phyloP scores from a whole-genome alignment of 2,113 vertebrate species.

The Tinamus guttatus region DNA sequence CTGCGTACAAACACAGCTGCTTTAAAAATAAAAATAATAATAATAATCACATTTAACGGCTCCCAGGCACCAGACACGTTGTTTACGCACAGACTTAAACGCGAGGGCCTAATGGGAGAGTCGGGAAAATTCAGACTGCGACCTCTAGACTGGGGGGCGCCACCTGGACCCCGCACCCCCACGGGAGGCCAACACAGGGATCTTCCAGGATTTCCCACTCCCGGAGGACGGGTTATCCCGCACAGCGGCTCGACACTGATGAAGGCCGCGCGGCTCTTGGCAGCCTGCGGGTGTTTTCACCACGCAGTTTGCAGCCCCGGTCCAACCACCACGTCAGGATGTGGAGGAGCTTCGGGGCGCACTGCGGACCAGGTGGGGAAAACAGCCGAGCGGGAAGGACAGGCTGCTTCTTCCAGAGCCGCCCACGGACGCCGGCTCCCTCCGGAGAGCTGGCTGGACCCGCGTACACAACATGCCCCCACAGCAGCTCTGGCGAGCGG shows the following conservation, averaged over 20 bases:
- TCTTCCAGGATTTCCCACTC: conserved; percentile 44
- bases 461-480: background rate
- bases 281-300: background rate
- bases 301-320: conserved; percentile 33
- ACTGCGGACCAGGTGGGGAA: background rate
- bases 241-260: background rate
- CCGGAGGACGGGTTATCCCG: background rate
- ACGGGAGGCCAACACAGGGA: background rate
- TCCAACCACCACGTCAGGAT: background rate
- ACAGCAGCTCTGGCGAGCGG: conserved; percentile 32
- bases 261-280: background rate
- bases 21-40: background rate
- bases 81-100: background rate
- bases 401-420: too few species aligned
- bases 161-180: background rate
- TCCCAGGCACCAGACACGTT: background rate
- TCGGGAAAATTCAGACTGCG: background rate
- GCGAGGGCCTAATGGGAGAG: too few species aligned
- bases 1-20: background rate
- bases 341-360: rapidly evolving
- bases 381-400: background rate
- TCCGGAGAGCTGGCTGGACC: too few species aligned
- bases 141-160: conserved; percentile 37
- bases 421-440: too few species aligned
- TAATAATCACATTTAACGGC: background rate